phyloP scores from a whole-genome alignment of 2,888 invertebrate species.

The Cryptus armator region DNA sequence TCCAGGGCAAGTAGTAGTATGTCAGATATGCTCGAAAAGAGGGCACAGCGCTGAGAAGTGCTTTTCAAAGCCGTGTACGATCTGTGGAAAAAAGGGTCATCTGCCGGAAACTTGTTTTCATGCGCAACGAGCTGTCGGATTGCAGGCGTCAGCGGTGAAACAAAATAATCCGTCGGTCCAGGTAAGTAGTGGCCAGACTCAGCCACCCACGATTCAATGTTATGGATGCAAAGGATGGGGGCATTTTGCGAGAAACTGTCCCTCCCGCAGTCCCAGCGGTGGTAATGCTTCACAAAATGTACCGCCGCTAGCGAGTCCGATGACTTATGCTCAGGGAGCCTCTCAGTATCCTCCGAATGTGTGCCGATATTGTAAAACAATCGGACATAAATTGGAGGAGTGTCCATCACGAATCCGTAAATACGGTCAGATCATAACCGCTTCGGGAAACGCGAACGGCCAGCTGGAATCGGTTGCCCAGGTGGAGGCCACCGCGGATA shows the following conservation, averaged over 20 bases:
- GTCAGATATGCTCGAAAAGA: background rate
- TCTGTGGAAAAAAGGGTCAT: constrained; percentile 16
- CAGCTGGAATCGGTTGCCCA: background rate
- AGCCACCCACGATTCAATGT: constrained; percentile 2
- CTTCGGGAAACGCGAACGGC: constrained; percentile 9
- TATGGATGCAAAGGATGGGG: constrained; percentile 10
- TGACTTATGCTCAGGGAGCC: background rate
- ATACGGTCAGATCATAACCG: no score
- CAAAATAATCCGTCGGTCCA: no score
- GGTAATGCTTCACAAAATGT: background rate
- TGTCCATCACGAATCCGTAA: background rate
- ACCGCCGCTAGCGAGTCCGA: background rate
- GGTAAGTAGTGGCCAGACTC: background rate
- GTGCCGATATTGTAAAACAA: background rate
- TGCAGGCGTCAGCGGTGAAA: background rate
- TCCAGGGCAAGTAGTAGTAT: no score
- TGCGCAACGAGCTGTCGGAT: background rate
- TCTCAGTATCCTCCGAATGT: background rate
- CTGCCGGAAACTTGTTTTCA: constrained; percentile 4
- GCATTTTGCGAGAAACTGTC: constrained; percentile 6
- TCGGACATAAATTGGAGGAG: background rate
- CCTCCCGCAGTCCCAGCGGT: no score
- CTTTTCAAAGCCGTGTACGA: constrained; percentile 3
- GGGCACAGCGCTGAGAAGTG: background rate
- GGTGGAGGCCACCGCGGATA: background rate